Evolutionary conservation across 2,113 vertebrate genomes (phyloP).

Genomic region (Atherinomorus stipes): DNA sequence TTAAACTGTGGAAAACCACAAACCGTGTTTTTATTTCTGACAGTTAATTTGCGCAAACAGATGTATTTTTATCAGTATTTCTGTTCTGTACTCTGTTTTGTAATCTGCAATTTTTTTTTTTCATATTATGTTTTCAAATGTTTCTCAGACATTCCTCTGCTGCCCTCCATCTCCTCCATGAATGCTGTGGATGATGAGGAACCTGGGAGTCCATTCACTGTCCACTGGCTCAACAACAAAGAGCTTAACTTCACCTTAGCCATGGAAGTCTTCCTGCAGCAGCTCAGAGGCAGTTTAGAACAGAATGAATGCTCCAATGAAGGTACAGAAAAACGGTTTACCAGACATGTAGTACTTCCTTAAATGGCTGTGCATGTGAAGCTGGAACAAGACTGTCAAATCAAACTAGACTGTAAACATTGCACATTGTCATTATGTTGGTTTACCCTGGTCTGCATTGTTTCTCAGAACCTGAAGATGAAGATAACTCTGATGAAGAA

Average conservation of each 20-base stretch:
- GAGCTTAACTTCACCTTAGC: slow-evolving; percentile 95
- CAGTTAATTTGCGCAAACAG: slow-evolving; percentile 15
- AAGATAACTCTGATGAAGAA: slow-evolving; percentile 70
- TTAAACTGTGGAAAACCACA: slow-evolving; percentile 29
- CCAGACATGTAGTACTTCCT: not conserved
- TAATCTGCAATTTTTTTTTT: not conserved
- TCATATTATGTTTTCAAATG: not conserved
- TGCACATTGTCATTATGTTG: not conserved
- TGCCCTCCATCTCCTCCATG: slow-evolving; percentile 96
- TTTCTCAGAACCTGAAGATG: slow-evolving; percentile 69
- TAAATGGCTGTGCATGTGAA: not conserved
- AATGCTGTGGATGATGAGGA: slow-evolving; percentile 89
- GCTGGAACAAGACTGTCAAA: not conserved
- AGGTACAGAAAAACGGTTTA: slow-evolving; percentile 79
- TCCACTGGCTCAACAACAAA: slow-evolving; percentile 99
- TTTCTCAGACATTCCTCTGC: slow-evolving; percentile 92
- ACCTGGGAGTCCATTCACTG: slow-evolving; percentile 91
- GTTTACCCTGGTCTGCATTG: not conserved
- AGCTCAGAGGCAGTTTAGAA: slow-evolving; percentile 89
- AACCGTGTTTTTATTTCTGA: slow-evolving; percentile 5
- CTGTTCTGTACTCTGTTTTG: not conserved
- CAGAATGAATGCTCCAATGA: slow-evolving; percentile 85
- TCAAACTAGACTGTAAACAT: not conserved
- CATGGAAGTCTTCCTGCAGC: slow-evolving; percentile 97
- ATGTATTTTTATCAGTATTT: slow-evolving; percentile 16